phyloP scores from a whole-genome alignment of 2,888 invertebrate genomes.

The Ectobius pallidus region DNA sequence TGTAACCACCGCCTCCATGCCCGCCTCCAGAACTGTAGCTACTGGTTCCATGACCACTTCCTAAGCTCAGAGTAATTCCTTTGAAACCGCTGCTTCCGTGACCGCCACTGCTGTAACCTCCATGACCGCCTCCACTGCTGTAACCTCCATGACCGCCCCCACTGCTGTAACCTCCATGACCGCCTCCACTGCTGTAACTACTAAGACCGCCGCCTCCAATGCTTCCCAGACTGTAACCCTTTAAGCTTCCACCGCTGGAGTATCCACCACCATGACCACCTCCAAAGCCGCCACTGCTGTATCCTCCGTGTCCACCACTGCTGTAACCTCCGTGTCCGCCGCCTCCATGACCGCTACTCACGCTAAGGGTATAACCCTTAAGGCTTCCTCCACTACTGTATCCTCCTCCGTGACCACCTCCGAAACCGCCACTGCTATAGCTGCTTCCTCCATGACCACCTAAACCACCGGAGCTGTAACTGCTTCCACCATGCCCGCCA shows the following conservation, averaged over 20 bases:
- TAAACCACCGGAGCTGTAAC: neutral
- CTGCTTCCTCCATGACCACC: constrained; percentile 1
- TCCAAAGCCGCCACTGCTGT: neutral
- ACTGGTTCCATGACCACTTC: neutral
- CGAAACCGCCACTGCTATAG: constrained; percentile 19
- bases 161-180: constrained; percentile 10
- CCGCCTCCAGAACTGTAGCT: neutral
- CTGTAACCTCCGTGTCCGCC: neutral
- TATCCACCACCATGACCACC: constrained; percentile 19
- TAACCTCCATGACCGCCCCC: constrained; percentile 2
- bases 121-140: neutral
- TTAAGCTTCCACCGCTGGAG: constrained; percentile 14
- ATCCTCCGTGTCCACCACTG: constrained; percentile 3
- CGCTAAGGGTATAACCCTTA: neutral
- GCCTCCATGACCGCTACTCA: neutral
- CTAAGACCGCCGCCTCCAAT: neutral
- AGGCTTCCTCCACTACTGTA: constrained; percentile 22
- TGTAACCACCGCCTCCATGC: constrained; percentile 5
- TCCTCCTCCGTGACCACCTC: neutral
- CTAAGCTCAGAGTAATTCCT: too few relatives aligned
- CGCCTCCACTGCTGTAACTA: constrained; percentile 17
- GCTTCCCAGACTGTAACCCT: constrained; percentile 19
- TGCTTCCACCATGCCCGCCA: constrained; percentile 7
- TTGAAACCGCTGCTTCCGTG: neutral
- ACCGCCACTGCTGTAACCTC: constrained; percentile 18